Conservation (phyloP, 2,797 vertebrate genomes). For the Anguilla marmorata region DNA sequence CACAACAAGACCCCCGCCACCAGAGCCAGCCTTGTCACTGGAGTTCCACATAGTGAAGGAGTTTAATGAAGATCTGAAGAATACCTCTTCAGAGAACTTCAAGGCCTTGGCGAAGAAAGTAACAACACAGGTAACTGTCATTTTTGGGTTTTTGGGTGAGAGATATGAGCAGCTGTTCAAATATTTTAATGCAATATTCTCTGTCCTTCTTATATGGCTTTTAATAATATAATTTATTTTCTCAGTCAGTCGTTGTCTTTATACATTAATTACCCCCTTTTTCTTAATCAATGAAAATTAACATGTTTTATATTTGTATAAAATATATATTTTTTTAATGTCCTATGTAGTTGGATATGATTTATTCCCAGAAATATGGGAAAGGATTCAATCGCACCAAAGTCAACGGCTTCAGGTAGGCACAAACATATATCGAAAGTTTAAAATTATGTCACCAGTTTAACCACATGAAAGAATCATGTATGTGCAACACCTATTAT, state of each 20-base stretch:
- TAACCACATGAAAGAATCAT: neutral
- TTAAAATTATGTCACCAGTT: neutral
- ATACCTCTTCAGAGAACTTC: neutral
- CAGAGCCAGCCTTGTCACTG: neutral
- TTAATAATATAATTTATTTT: neutral
- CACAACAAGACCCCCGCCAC: neutral
- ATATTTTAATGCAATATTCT: neutral
- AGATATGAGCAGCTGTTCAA: neutral
- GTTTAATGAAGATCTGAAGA: constrained; percentile 9
- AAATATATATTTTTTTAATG: neutral
- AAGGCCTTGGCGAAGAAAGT: neutral
- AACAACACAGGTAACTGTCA: neutral
- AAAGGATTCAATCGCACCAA: neutral
- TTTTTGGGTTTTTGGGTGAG: neutral
- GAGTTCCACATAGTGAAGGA: neutral
- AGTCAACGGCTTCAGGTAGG: constrained; percentile 1
- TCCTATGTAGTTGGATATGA: neutral
- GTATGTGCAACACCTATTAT: neutral
- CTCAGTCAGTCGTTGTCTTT: neutral
- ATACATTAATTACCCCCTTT: neutral
- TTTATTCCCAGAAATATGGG: neutral
- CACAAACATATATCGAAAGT: neutral
- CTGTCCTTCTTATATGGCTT: neutral
- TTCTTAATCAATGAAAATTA: neutral
- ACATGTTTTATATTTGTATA: neutral